Evolutionary conservation across 2,888 invertebrate species (phyloP).

Genomic region (Megaustenia siamemsis): DNA sequence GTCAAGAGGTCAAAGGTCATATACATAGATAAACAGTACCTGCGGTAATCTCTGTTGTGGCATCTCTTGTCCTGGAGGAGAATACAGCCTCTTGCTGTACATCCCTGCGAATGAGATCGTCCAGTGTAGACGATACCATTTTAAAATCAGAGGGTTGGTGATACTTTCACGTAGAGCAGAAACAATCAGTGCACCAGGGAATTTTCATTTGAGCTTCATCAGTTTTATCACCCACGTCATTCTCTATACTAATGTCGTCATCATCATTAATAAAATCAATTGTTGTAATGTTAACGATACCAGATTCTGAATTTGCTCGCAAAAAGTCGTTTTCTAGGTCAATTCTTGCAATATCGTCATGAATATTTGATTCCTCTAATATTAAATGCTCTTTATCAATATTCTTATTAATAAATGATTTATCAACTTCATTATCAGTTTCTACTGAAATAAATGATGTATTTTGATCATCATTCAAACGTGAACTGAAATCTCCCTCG

Average conservation of each 20-base stretch:
- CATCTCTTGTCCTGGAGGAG: conserved; percentile 7
- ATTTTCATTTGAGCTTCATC: not conserved
- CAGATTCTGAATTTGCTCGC: not conserved
- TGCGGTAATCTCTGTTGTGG: conserved; percentile 32
- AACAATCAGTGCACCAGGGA: not conserved
- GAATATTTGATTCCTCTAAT: not conserved
- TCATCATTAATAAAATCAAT: not conserved
- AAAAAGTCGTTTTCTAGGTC: not conserved
- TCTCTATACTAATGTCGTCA: not conserved
- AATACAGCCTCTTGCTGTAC: conserved; percentile 18
- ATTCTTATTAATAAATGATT: too few relatives aligned
- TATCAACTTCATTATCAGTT: too few relatives aligned
- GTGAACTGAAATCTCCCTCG: too few relatives aligned
- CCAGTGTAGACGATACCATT: conserved; percentile 20
- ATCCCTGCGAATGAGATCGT: not conserved
- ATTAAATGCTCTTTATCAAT: too few relatives aligned
- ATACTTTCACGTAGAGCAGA: not conserved
- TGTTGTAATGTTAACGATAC: not conserved
- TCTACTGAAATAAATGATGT: too few relatives aligned
- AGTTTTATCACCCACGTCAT: too few relatives aligned
- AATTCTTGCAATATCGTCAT: not conserved
- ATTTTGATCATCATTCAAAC: too few relatives aligned
- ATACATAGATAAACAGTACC: too few relatives aligned
- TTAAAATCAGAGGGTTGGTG: not conserved
- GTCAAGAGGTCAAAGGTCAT: too few relatives aligned